Base-by-base conservation (phyloP, 1,140 invertebrate genomes). In the Dysdera silvatica region DNA sequence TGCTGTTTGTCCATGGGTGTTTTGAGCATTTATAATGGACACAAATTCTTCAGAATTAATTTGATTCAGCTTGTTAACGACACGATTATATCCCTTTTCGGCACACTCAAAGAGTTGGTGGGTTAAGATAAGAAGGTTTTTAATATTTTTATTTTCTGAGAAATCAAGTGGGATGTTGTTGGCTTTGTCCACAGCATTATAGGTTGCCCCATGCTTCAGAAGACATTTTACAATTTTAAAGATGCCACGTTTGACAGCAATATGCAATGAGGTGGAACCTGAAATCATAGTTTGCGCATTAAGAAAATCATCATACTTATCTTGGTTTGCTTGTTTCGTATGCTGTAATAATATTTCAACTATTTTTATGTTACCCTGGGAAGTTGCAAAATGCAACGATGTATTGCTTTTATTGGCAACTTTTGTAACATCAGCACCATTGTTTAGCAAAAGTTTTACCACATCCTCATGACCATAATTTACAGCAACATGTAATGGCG, bases 401-500 rank as follows among this genome's bases (percentile, higher is more conserved):
- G 51, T 59, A 60, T 52, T 49, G 14, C 65, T 64, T 23, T 37
- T 60, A 64, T 75, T 73, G 66, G 75, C 73, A 41, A 43, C 49
- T 58, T 45, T 45, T 45, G 43, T 7, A 57, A 32, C 23, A n/a
- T 45, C n/a, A n/a, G n/a, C n/a, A n/a, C n/a, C n/a, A n/a, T n/a
- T n/a, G 24, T 68, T 65, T 20, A 75, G 61, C 14, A 75, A 58
- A 23, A 68, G 55, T 49, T 68, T 71, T 7, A 74, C 70, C 29
- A 75, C 74, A 41, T 74, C 71, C 8, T 60, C 55, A 64, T 71
- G 72, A 24, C 74, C 75, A 65, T 71, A 67, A 56, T 67, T 69
- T 56, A 69, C 61, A 29, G 65, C 64, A 41, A 45, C 57, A 52
- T 67, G 65, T 26, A 65, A 16, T 26, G 56, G 31, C 4, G 65